Conservation (phyloP, 2,797 vertebrate genomes). For the Rhodeus uyekii region DNA sequence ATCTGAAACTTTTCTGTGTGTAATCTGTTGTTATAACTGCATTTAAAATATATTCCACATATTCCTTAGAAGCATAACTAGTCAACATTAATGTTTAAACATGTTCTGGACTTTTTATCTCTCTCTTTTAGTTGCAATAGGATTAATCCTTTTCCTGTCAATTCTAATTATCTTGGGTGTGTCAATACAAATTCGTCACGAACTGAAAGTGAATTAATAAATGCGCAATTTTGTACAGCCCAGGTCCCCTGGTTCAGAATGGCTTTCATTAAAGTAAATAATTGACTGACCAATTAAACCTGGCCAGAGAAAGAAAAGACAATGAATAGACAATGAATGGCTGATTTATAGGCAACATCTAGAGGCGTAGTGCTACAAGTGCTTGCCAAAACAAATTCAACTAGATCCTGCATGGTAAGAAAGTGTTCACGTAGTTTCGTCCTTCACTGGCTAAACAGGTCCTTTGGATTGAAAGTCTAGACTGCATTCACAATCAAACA, state of each 20-base stretch:
- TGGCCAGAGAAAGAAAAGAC: not conserved
- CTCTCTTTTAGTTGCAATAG: not conserved
- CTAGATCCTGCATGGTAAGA: not conserved
- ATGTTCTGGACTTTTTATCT: not conserved
- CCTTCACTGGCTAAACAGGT: constrained; percentile 18
- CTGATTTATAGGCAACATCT: not conserved
- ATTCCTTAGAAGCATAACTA: not conserved
- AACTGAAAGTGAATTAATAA: not conserved
- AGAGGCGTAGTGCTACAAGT: not conserved
- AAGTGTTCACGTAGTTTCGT: not conserved
- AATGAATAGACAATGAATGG: not conserved
- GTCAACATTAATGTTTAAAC: not conserved
- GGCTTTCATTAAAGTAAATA: not conserved
- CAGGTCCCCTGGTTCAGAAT: not conserved
- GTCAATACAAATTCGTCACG: not conserved
- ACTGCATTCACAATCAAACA: constrained; percentile 1
- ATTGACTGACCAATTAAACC: not conserved
- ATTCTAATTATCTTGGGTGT: not conserved
- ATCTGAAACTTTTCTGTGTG: no score
- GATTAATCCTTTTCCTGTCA: not conserved
- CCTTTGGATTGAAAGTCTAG: constrained; percentile 18
- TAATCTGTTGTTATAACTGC: not conserved
- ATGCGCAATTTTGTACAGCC: not conserved
- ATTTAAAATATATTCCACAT: not conserved
- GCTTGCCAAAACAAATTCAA: constrained; percentile 15